Percentiles rank a stretch among this genome's conserved stretches.
Conservation (phyloP, 2,113 vertebrate genomes). For the Lonchura striata region DNA sequence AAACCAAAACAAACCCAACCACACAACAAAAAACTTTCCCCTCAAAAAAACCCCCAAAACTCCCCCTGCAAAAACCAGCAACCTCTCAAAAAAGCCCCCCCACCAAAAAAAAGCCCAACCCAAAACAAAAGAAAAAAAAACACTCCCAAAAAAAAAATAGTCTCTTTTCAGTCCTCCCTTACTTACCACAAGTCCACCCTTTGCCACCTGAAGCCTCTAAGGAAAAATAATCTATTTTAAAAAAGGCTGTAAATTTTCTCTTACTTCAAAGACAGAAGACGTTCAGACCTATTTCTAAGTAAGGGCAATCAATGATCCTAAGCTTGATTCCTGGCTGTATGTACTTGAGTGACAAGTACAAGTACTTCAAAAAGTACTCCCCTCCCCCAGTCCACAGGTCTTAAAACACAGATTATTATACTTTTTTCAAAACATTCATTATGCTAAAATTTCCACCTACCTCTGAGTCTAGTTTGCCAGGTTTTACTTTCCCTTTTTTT, state of each 20-base stretch:
- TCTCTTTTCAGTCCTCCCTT: background rate
- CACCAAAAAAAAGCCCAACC: too few species aligned
- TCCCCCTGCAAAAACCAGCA: background rate
- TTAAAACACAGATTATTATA: background rate
- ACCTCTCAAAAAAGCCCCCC: accelerated
- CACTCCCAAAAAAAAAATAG: accelerated
- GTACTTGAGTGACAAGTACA: background rate
- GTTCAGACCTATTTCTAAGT: background rate
- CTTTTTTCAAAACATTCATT: background rate
- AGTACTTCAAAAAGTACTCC: background rate
- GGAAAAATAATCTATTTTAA: background rate
- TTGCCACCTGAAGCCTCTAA: background rate
- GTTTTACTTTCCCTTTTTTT: background rate
- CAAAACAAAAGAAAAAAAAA: background rate
- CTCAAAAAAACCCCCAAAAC: background rate
- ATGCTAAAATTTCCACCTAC: background rate
- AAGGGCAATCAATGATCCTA: background rate
- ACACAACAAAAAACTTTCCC: background rate
- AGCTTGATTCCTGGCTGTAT: background rate
- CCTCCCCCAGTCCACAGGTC: background rate
- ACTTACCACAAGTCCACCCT: background rate
- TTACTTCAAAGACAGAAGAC: background rate
- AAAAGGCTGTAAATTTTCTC: background rate
- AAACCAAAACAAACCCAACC: background rate
- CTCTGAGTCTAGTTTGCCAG: background rate